Evolutionary conservation across 2,888 invertebrate genomes (phyloP).

Genomic region (Lamellibrachia satsuma): DNA sequence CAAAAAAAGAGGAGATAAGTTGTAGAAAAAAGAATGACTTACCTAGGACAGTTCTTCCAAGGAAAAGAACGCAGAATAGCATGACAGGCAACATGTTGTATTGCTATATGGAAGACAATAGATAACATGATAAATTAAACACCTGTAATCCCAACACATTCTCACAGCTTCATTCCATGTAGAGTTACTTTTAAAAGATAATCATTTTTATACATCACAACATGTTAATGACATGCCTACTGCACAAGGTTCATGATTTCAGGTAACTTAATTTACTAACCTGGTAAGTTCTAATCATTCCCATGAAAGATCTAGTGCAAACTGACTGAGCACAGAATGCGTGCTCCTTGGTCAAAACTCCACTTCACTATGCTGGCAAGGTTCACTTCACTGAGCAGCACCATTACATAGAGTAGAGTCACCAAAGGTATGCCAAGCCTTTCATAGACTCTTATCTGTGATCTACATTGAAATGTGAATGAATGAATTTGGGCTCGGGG

Average conservation of each 20-base stretch:
- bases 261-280: not conserved
- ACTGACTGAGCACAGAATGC: not conserved
- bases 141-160: not conserved
- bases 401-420: not conserved
- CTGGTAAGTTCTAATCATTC: not conserved
- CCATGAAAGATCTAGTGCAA: not conserved
- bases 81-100: not conserved
- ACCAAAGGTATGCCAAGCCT: not conserved
- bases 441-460: not conserved
- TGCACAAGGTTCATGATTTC: not conserved
- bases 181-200: not conserved
- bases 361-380: not conserved
- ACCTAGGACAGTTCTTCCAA: not conserved
- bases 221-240: not conserved
- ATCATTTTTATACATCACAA: not conserved
- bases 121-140: not conserved
- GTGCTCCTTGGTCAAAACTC: not conserved
- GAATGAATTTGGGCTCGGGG: not conserved
- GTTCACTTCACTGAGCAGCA: not conserved
- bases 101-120: not conserved
- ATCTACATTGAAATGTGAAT: constrained; percentile 11
- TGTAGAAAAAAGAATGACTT: not conserved
- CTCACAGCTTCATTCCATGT: not conserved
- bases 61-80: not conserved
- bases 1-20: not conserved